These are phyloP conservation scores for Lonchura striata DNA, from an alignment of 2,113 vertebrate species.

Conservation along the genomic window DNA sequence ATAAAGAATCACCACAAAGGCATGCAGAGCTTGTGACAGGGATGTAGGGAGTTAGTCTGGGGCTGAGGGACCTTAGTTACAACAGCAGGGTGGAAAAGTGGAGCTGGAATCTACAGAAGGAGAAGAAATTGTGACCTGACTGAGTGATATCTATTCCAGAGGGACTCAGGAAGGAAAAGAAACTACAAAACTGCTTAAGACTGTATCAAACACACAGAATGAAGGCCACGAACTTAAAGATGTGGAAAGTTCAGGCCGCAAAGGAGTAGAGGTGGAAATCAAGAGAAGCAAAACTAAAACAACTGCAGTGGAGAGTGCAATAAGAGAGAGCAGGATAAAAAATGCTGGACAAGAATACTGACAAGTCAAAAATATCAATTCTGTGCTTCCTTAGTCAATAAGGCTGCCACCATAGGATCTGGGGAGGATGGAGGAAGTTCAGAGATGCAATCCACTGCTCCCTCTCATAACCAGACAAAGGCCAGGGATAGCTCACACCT, in stretches of 20 bases:
- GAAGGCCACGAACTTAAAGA: slow-evolving; percentile 14
- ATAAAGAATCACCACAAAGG: neutral
- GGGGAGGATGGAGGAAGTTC: neutral
- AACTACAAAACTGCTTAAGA: slow-evolving; percentile 23
- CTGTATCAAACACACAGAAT: slow-evolving; percentile 26
- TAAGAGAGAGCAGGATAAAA: neutral
- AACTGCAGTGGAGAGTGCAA: neutral
- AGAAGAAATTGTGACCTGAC: neutral
- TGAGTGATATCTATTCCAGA: slow-evolving; percentile 12
- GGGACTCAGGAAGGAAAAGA: neutral
- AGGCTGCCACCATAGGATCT: neutral
- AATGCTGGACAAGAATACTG: neutral
- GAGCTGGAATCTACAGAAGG: neutral
- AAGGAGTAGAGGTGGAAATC: slow-evolving; percentile 20
- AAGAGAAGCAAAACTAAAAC: slow-evolving; percentile 21
- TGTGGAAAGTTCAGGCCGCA: slow-evolving; percentile 23
- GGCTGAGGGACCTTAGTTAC: neutral
- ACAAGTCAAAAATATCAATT: neutral
- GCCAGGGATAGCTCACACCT: neutral
- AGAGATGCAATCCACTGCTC: neutral
- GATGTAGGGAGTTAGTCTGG: neutral
- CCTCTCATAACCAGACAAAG: neutral
- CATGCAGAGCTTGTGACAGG: neutral
- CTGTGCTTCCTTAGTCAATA: neutral
- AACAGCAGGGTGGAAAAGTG: neutral